Conservation (phyloP, 2,888 invertebrate species). For the Sphinx pinastri region DNA sequence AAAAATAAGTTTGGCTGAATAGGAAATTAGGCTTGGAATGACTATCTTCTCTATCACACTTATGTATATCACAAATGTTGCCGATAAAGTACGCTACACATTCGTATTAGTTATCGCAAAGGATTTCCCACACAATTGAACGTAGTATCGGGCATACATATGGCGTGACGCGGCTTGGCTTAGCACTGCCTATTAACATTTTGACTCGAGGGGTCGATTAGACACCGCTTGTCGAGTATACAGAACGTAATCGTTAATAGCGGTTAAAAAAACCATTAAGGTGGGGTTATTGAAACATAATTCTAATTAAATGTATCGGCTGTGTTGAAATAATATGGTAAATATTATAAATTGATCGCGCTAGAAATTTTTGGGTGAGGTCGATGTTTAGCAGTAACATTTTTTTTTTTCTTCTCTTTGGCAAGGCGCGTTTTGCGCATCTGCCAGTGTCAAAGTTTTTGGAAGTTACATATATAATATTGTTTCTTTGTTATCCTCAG, state of each 20-base stretch:
- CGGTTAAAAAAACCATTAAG: constrained; percentile 1
- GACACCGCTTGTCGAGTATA: constrained; percentile 5
- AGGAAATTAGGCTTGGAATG: no score
- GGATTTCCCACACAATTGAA: neutral
- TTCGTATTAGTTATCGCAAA: neutral
- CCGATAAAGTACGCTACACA: no score
- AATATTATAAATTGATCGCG: neutral
- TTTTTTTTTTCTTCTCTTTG: no score
- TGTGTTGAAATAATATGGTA: neutral
- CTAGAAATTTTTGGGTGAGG: neutral
- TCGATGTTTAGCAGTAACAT: no score
- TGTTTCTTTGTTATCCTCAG: no score
- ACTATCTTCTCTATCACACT: no score
- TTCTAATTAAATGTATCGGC: neutral
- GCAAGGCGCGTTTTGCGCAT: no score
- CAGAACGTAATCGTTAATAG: constrained; percentile 31
- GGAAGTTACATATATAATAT: no score
- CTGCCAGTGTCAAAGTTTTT: no score
- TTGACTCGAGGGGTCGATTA: constrained; percentile 60
- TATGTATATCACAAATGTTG: no score
- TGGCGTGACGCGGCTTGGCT: constrained; percentile 39
- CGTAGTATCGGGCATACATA: constrained; percentile 1
- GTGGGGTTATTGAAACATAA: neutral
- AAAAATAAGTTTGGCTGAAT: no score
- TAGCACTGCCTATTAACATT: constrained; percentile 60